These are phyloP conservation scores for Plectrocnemia conspersa DNA, from an alignment of 1,140 invertebrate species.

Conservation along the genomic window DNA sequence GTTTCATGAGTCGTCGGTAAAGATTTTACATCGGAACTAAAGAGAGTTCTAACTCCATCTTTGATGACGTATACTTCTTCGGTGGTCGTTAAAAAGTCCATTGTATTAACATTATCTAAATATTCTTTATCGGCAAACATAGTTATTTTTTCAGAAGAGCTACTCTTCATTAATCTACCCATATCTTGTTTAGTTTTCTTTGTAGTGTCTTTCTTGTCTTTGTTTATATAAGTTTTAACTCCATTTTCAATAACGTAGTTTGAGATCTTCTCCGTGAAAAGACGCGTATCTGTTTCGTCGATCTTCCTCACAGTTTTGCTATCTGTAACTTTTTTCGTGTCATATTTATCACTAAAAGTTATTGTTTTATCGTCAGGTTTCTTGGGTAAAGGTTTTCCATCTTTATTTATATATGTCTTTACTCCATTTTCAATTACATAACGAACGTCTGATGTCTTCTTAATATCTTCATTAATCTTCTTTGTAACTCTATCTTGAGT, in stretches of 20 bases:
- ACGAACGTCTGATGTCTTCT: background rate
- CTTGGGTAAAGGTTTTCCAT: conserved; percentile 5
- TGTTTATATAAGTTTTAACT: conserved; percentile 27
- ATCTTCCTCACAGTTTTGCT: too few relatives aligned
- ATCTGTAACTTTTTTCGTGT: background rate
- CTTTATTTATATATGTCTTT: conserved; percentile 5
- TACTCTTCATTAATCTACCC: too few relatives aligned
- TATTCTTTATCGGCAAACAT: conserved; percentile 4
- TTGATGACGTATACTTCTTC: conserved; percentile 46
- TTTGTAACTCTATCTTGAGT: conserved; percentile 11
- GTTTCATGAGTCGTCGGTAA: too few relatives aligned
- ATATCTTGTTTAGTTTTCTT: too few relatives aligned
- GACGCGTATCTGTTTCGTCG: background rate
- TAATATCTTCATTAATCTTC: background rate
- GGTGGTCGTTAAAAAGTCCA: background rate
- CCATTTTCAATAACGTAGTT: conserved; percentile 30
- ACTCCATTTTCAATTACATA: conserved; percentile 25
- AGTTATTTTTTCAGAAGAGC: too few relatives aligned
- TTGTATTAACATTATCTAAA: background rate
- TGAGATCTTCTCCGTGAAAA: conserved; percentile 1
- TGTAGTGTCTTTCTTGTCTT: background rate
- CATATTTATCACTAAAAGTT: background rate
- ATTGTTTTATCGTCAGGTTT: conserved; percentile 3
- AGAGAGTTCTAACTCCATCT: conserved; percentile 35
- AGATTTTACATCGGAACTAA: too few relatives aligned